A percentile compares a stretch with the other conserved stretches of the same genome.
Conservation (phyloP, 2,113 vertebrate species). For the Microcebus ravelobensis region DNA sequence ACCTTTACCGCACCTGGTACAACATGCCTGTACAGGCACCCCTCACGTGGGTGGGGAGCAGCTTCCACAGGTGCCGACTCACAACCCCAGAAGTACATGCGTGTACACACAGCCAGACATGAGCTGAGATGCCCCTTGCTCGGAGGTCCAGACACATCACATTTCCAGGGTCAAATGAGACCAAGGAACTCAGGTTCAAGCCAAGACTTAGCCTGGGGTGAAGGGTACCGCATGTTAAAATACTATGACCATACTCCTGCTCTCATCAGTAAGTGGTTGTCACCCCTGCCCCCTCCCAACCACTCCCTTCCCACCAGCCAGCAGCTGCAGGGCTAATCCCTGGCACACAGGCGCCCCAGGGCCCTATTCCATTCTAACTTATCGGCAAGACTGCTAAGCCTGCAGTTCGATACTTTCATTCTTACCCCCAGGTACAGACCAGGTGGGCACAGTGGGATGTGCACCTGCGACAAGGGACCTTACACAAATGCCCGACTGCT, state of each 20-base stretch:
- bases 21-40: fast-evolving
- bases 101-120: neutral
- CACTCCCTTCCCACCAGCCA: neutral
- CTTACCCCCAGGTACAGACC: neutral
- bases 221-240: neutral
- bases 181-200: neutral
- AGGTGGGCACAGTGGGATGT: neutral
- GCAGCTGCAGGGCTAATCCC: neutral
- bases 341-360: neutral
- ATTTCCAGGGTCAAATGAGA: neutral
- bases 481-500: neutral
- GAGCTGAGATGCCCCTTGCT: neutral
- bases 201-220: neutral
- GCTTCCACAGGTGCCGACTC: neutral
- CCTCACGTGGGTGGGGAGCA: fast-evolving
- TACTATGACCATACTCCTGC: neutral
- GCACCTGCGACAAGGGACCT: neutral
- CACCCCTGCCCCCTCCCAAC: neutral
- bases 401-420: neutral
- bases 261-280: neutral
- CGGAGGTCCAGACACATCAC: neutral
- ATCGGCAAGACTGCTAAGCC: neutral
- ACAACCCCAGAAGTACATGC: fast-evolving
- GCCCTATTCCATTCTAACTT: neutral
- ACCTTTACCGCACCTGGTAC: neutral